phyloP scores from a whole-genome alignment of 2,797 vertebrate species.

The Pogonophryne albipinna region DNA sequence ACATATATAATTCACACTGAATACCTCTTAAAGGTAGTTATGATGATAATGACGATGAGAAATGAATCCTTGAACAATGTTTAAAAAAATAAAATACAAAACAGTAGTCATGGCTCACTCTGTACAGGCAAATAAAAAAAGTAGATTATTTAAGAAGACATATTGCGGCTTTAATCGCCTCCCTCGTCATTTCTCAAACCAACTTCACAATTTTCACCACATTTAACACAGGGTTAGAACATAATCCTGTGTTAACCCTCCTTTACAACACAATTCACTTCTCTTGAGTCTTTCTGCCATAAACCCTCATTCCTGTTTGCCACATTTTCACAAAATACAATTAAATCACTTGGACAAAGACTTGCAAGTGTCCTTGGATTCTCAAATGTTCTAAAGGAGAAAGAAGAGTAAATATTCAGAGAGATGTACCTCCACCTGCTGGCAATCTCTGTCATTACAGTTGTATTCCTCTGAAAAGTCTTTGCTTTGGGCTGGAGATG shows the following conservation, averaged over 20 bases:
- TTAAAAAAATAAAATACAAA: slow-evolving; percentile 42
- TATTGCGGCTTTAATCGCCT: slow-evolving; percentile 26
- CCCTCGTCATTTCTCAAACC: slow-evolving; percentile 25
- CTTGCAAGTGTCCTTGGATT: slow-evolving; percentile 2
- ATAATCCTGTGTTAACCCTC: slow-evolving; percentile 14
- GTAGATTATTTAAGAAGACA: slow-evolving; percentile 40
- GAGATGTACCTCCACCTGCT: slow-evolving; percentile 72
- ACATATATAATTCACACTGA: slow-evolving; percentile 3
- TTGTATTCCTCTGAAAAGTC: slow-evolving; percentile 19
- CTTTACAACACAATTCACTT: slow-evolving; percentile 16
- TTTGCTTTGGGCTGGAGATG: slow-evolving; percentile 11
- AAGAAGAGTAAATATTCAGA: slow-evolving; percentile 39
- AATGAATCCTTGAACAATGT: slow-evolving; percentile 16
- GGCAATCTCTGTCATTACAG: slow-evolving; percentile 53
- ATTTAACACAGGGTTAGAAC: neutral
- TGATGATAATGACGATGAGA: slow-evolving; percentile 10
- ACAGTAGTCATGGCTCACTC: slow-evolving; percentile 67
- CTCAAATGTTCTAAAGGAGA: slow-evolving; percentile 2
- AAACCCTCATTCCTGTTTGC: neutral
- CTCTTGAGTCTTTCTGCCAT: slow-evolving; percentile 20
- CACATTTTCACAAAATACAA: slow-evolving; percentile 22
- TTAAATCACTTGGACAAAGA: slow-evolving; percentile 7
- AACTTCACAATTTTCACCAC: slow-evolving; percentile 3
- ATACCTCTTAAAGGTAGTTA: neutral
- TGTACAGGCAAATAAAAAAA: slow-evolving; percentile 53